These are phyloP conservation scores for Fragum whitleyi DNA, from an alignment of 2,888 invertebrate genomes.

Conservation along the genomic window DNA sequence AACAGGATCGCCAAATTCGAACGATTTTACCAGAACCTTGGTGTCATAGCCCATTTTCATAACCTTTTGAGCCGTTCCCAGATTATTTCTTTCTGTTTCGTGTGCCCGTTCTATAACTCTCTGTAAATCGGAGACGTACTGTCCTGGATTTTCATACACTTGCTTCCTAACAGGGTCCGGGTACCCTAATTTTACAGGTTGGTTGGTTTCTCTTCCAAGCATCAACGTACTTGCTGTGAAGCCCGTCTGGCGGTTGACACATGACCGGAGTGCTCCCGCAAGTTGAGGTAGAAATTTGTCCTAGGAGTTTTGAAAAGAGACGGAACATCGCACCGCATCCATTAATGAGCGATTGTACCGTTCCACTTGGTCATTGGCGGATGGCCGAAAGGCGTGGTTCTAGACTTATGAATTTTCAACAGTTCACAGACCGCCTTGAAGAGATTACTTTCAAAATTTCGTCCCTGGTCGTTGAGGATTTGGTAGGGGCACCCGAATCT, in stretches of 20 bases:
- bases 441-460: not conserved
- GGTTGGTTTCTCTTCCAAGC: slow-evolving; percentile 46
- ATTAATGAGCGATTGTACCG: not conserved
- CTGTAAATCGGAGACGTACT: slow-evolving; percentile 29
- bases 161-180: slow-evolving; percentile 16
- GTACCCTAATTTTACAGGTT: slow-evolving; percentile 29
- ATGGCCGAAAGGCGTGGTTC: not conserved
- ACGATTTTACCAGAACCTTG: slow-evolving; percentile 12
- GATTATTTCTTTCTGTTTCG: slow-evolving; percentile 31
- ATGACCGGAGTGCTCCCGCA: slow-evolving; percentile 29
- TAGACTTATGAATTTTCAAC: not conserved
- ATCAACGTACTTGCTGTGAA: slow-evolving; percentile 49
- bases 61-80: slow-evolving; percentile 25
- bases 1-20: slow-evolving; percentile 45
- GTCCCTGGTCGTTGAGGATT: not conserved
- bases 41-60: slow-evolving; percentile 58
- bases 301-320: slow-evolving; percentile 43
- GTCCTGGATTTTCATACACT: not conserved
- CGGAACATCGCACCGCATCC: not conserved
- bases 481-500: not conserved
- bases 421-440: not conserved
- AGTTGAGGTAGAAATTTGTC: slow-evolving; percentile 37
- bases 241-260: slow-evolving; percentile 47
- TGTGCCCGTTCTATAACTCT: slow-evolving; percentile 35
- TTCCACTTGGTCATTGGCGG: not conserved